phyloP scores from a whole-genome alignment of 2,888 invertebrate species.

The Thera britannica region DNA sequence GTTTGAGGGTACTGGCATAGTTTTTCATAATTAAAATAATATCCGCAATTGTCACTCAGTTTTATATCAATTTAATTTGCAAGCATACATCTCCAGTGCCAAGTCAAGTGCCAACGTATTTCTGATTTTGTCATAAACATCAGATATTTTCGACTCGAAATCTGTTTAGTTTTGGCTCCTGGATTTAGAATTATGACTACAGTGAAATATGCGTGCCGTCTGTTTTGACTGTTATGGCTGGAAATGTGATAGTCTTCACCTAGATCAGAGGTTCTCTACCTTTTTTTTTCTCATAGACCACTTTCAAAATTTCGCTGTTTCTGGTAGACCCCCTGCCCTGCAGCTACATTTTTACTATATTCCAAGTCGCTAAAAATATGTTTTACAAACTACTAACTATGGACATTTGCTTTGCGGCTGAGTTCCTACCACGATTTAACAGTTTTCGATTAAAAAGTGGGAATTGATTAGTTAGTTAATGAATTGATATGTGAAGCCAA shows the following conservation, averaged over 20 bases:
- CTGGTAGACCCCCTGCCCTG: too few relatives aligned
- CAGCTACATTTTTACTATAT: too few relatives aligned
- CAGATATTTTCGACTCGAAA: slow-evolving; percentile 25
- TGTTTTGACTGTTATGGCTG: slow-evolving; percentile 15
- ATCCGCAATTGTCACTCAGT: not conserved
- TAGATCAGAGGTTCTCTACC: not conserved
- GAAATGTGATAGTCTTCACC: slow-evolving; percentile 1
- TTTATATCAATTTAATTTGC: slow-evolving; percentile 27
- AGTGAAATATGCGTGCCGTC: slow-evolving; percentile 16
- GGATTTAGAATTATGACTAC: slow-evolving; percentile 23
- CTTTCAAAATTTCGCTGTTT: not conserved
- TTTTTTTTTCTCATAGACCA: not conserved
- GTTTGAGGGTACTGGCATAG: too few relatives aligned
- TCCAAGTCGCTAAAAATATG: too few relatives aligned
- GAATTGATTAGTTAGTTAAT: too few relatives aligned
- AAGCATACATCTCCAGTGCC: slow-evolving; percentile 25
- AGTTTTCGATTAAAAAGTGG: too few relatives aligned
- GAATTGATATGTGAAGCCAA: too few relatives aligned
- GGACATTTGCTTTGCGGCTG: too few relatives aligned
- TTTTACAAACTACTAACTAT: too few relatives aligned
- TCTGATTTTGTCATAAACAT: slow-evolving; percentile 25
- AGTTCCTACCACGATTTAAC: too few relatives aligned
- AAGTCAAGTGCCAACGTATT: slow-evolving; percentile 30
- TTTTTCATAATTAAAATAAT: not conserved
- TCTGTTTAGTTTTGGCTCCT: slow-evolving; percentile 21